These are phyloP conservation scores for Hylaeus volcanicus DNA, from an alignment of 1,140 invertebrate species.

Conservation along the genomic window DNA sequence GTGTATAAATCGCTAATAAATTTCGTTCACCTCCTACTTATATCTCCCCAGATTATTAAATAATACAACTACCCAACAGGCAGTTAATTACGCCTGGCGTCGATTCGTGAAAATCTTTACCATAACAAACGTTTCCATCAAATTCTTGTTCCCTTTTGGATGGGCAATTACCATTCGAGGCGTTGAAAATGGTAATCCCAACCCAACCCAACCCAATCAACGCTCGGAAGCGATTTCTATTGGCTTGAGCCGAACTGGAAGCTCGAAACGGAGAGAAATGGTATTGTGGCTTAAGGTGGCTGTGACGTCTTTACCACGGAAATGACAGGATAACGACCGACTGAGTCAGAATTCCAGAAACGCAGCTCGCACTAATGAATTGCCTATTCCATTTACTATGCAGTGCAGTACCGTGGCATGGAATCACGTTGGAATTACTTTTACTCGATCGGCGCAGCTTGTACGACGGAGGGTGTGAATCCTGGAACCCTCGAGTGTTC, in stretches of 20 bases:
- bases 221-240: background rate
- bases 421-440: conserved; percentile 41
- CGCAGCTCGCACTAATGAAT: conserved; percentile 48
- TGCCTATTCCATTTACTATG: conserved; percentile 45
- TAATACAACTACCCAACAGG: no score
- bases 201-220: background rate
- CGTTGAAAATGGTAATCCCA: no score
- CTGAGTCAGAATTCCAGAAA: conserved; percentile 39
- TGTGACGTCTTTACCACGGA: conserved; percentile 35
- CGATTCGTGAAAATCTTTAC: no score
- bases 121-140: no score
- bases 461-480: conserved; percentile 21
- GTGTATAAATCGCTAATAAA: no score
- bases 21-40: no score
- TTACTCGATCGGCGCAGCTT: conserved; percentile 38
- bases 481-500: conserved; percentile 12
- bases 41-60: no score
- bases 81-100: no score
- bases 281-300: conserved; percentile 13
- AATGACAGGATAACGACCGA: conserved; percentile 41
- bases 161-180: no score
- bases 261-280: background rate
- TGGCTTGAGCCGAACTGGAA: background rate
- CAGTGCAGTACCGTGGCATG: background rate
- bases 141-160: no score